Evolutionary conservation across 1,140 invertebrate species (phyloP), one percentile per base, ranked within the genome.

Genomic region (Drosophila asahinai): DNA sequence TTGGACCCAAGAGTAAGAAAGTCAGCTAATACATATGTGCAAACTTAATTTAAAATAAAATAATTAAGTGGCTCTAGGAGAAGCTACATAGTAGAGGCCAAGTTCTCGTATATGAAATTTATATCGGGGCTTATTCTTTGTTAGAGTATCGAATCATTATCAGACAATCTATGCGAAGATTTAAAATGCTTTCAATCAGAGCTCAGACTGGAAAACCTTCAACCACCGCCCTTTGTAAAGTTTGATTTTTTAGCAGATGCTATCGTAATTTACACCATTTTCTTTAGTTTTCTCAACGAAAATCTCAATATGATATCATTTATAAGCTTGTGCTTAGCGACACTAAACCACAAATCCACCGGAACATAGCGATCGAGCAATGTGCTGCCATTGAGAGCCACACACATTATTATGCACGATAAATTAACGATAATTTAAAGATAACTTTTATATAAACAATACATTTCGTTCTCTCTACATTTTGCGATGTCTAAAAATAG

Each of bases 381-480:
- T 64, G 25, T 59, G 40, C 12, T 70, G 65, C 40, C 30, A 73
- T 38, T 45, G 42, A 68, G 65, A 78, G 47, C 73, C 74, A 36
- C 65, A 78, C 65, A 72, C 70, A 82, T 81, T 80, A 86, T 87
- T 80, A 61, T 68, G 80, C 58, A 74, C 75, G 72, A 89, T 89
- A 89, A 89, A 83, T 89, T 75, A 87, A 89, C 89, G 83, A 89
- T 87, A 89, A 89, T 89, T 87, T 89, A 77, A 78, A 84, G 84
- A 89, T 84, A 89, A 80, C 81, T 74, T 80, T 83, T 87, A 71
- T 89, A 68, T 77, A 80, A 81, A 80, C 81, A 89, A 89, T 89
- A 74, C 78, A 87, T 81, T 74, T 81, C 57, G 62, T 75, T 66
- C 70, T 66, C 75, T 48, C 19, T 47, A 45, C 59, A 66, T 57